Evolutionary conservation across 1,140 invertebrate genomes (phyloP), one percentile per base, ranked within the genome.

Genomic region (Apis cerana): DNA sequence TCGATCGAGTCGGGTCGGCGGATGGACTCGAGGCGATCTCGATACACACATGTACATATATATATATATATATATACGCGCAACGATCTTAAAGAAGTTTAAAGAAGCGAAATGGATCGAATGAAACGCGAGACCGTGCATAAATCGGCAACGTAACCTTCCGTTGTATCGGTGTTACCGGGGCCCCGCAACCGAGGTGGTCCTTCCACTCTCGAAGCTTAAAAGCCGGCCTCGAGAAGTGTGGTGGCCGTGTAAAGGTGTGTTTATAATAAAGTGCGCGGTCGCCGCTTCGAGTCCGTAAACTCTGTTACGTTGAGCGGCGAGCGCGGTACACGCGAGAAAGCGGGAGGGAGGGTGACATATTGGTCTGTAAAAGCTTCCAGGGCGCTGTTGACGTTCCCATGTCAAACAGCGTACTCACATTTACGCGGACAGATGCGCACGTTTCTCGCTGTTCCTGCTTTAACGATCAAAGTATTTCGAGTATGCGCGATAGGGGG

Each of bases 261-360:
- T 76, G 76, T 87, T 84, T 77, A 77, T 74, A 72, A 87, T 86
- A 85, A 83, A 86, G 77, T 52, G 52, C 50, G 62, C 54, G 56
- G 65, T 23, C 43, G 48, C 48, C 15, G 52, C 4, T 5, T 43
- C 76, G 69, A 84, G 82, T 52, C 43, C 23, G 75, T 76, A 82
- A 87, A 82, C 59, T 64, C 48, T 52, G 59, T 65, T 62, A 61
- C 43, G 27, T 61, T 72, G 23, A n/a, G n/a, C 43, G 80, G 17
- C 50, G 1, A n/a, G 54, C 52, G 54, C 52, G 54, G 84, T 67
- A 75, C 54, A 64, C 23, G 72, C 15, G 85, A 87, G 78, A 84
- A 75, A 79, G 71, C 78, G 33, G 68, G 59, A 75, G 79, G 62
- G 79, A 58, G 65, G 72, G 76, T 79, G 82, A 83, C 69, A 83